Conservation (phyloP, 2,113 vertebrate species). For the Nycticebus coucang region DNA sequence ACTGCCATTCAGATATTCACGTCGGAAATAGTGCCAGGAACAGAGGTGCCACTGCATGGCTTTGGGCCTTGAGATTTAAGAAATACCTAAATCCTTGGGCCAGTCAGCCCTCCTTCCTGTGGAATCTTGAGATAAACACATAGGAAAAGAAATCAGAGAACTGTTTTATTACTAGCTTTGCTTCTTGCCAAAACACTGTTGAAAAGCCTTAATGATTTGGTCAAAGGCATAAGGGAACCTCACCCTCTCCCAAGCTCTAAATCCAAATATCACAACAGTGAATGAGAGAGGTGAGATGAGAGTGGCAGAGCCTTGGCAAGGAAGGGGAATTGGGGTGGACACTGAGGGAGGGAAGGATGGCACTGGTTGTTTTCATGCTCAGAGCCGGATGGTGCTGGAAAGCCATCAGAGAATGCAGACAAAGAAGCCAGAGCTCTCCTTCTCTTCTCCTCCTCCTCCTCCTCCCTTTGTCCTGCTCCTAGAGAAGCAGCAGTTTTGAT, state of each 20-base stretch:
- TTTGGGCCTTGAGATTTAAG: not conserved
- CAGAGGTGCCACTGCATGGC: not conserved
- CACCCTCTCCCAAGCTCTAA: not conserved
- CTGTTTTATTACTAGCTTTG: not conserved
- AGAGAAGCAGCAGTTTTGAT: not conserved
- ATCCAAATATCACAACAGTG: not conserved
- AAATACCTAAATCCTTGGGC: not conserved
- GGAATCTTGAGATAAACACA: not conserved
- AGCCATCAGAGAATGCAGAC: not conserved
- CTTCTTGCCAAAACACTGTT: not conserved
- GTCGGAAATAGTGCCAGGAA: not conserved
- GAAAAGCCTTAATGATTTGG: not conserved
- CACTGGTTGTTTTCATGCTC: accelerated
- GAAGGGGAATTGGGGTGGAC: not conserved
- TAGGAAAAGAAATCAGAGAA: not conserved
- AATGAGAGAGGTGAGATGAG: not conserved
- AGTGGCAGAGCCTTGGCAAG: not conserved
- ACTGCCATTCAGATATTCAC: not conserved
- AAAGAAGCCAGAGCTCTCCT: not conserved
- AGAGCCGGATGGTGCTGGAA: not conserved
- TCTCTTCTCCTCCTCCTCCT: too few species aligned
- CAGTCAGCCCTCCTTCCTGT: not conserved
- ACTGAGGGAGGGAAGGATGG: not conserved
- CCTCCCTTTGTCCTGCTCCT: not conserved
- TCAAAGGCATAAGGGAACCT: not conserved